Evolutionary conservation across 2,797 vertebrate genomes (phyloP), one percentile per base, ranked within the genome.

Genomic region (Chromis chromis): DNA sequence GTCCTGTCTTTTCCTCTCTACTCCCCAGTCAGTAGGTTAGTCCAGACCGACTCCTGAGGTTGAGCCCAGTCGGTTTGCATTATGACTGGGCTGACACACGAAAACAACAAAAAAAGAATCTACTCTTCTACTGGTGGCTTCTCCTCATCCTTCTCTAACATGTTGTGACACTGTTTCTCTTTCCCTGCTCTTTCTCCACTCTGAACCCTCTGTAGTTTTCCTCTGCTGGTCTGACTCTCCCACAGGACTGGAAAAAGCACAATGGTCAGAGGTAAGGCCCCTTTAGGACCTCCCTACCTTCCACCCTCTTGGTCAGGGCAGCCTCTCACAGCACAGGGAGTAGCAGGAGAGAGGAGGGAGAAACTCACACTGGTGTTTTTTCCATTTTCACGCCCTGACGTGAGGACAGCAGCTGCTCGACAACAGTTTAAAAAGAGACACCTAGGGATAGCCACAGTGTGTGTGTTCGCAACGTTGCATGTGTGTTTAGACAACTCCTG

Each of bases 331-430:
- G 83, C 78, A 36, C 80, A 60, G 71, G 57, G 57, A 69, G 49
- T 25, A 79, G 79, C 52, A 27, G 59, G 63, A 53, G 69, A 79
- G 76, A 77, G 64, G 83, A 75, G 78, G 28, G 80, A 68, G 83
- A 87, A 81, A 81, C 74, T 82, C 70, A 70, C 70, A 60, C 31
- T 67, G 69, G n/a, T 76, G 49, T 70, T 39, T 65, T 52, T 40
- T 22, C 17, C 17, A 40, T 66, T 78, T 91, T 91, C 76, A 79
- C 84, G 66, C 84, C 67, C 74, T 83, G 82, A 86, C 68, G 72
- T 52, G 73, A 92, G 89, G 90, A 90, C 83, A 92, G 89, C 93
- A 94, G 94, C 90, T 83, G 83, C 81, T 90, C 67, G 67, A 59
- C 40, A 75, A 74, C 76, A 59, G 31, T 81, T 79, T 80, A 83